phyloP scores from a whole-genome alignment of 2,113 vertebrate genomes.

The Empidonax alnorum region DNA sequence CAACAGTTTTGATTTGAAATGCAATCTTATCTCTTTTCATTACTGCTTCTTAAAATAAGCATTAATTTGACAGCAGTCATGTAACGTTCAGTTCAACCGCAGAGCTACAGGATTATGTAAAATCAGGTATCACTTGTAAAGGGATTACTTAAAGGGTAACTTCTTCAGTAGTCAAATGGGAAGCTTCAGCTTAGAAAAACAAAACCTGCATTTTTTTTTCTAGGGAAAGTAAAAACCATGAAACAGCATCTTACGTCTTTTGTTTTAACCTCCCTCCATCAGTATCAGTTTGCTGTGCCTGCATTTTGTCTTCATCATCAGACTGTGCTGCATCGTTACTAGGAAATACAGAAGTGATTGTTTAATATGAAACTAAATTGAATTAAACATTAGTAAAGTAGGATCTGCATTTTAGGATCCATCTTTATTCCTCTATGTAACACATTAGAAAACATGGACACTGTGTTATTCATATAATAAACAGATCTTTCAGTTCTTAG shows the following conservation, averaged over 20 bases:
- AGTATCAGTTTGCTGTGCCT: conserved; percentile 84
- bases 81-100: background rate
- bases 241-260: conserved; percentile 86
- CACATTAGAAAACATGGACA: accelerated
- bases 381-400: background rate
- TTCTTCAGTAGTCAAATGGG: background rate
- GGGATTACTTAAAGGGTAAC: background rate
- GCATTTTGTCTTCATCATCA: conserved; percentile 95
- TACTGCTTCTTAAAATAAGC: background rate
- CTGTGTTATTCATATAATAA: background rate
- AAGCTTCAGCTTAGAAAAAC: background rate
- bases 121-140: background rate
- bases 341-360: conserved; percentile 4
- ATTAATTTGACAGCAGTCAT: background rate
- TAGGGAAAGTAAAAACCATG: background rate
- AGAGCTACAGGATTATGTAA: background rate
- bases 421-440: background rate
- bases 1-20: background rate
- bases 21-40: background rate
- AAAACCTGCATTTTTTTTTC: background rate
- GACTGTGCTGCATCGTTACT: conserved; percentile 96
- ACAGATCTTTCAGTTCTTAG: background rate
- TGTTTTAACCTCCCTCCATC: conserved; percentile 97
- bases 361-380: background rate
- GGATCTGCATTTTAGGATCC: background rate